phyloP scores from a whole-genome alignment of 2,888 invertebrate genomes.

The Octodonta nipae region DNA sequence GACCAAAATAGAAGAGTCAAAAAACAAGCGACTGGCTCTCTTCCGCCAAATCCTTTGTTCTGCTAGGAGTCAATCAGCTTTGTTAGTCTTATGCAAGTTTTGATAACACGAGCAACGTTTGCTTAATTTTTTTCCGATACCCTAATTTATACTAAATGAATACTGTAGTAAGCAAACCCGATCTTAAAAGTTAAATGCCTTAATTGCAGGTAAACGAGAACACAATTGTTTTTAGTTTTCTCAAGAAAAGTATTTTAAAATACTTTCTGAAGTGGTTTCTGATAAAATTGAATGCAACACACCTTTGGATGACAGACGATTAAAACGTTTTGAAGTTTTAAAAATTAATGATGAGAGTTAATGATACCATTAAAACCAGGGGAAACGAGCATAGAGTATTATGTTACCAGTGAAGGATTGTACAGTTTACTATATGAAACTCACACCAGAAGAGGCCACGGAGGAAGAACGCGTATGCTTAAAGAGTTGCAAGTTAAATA shows the following conservation, averaged over 20 bases:
- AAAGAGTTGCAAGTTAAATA: conserved; percentile 22
- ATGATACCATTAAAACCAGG: conserved; percentile 18
- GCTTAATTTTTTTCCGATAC: no score
- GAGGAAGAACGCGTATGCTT: conserved; percentile 21
- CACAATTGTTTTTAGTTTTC: conserved; percentile 20
- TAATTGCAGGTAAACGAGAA: conserved; percentile 19
- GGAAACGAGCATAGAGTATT: conserved; percentile 14
- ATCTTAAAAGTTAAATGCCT: conserved; percentile 16
- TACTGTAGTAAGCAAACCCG: no score
- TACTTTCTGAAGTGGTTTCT: conserved; percentile 19
- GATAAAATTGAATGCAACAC: conserved; percentile 18
- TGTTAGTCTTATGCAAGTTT: no score
- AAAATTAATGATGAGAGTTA: conserved; percentile 18
- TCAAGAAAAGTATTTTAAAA: conserved; percentile 19
- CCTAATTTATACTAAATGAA: no score
- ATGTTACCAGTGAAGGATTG: conserved; percentile 21
- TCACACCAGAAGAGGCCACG: conserved; percentile 20
- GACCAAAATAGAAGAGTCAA: no score
- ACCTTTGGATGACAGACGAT: conserved; percentile 14
- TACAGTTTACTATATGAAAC: conserved; percentile 20
- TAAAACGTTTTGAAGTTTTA: conserved; percentile 20
- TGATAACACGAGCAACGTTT: no score
- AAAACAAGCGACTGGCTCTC: no score
- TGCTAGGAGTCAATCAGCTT: no score
- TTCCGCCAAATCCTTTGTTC: no score